These are phyloP conservation scores for Anabacerthia variegaticeps DNA, from an alignment of 2,797 vertebrate species.

Conservation along the genomic window DNA sequence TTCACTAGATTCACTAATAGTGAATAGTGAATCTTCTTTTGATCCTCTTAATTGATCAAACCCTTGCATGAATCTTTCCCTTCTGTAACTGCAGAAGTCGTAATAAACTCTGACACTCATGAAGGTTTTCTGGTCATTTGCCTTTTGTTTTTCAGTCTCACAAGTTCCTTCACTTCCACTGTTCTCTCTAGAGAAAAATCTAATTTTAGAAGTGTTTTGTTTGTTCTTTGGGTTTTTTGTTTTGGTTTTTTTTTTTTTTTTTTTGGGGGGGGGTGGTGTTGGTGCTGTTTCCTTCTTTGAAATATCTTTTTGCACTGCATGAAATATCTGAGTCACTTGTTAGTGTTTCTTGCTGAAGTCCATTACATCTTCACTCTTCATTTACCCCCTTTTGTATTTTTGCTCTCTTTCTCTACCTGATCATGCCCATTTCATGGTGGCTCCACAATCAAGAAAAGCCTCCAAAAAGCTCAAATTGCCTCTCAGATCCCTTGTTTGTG, in stretches of 20 bases:
- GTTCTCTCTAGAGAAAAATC: neutral
- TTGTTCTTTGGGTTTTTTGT: neutral
- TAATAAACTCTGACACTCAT: neutral
- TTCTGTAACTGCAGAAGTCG: neutral
- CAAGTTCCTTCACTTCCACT: neutral
- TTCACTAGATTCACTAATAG: too few species aligned
- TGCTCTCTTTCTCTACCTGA: neutral
- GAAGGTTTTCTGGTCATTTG: neutral
- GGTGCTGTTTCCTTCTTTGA: neutral
- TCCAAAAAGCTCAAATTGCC: neutral
- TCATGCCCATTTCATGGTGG: neutral
- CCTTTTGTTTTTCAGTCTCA: neutral
- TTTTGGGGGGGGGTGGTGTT: neutral
- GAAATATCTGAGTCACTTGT: neutral
- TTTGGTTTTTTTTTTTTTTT: neutral
- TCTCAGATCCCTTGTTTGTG: neutral
- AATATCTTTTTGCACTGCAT: neutral
- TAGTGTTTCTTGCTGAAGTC: neutral
- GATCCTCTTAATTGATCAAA: neutral
- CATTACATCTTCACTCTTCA: neutral
- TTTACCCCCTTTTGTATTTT: neutral
- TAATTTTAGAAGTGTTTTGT: neutral
- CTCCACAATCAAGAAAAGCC: neutral
- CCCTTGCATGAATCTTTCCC: neutral
- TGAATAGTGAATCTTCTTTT: neutral